phyloP scores from a whole-genome alignment of 1,140 invertebrate genomes.

The Solen grandis region DNA sequence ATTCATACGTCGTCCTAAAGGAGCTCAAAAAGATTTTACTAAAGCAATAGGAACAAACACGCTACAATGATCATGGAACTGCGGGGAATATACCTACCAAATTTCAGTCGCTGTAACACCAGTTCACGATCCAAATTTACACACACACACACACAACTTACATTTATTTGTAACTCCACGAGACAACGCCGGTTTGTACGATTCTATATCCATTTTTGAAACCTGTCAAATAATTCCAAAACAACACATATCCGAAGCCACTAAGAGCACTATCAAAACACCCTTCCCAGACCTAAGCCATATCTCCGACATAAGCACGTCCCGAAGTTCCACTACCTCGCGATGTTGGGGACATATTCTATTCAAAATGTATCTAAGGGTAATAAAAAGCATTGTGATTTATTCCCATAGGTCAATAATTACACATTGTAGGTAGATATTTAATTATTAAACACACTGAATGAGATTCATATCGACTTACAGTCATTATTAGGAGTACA shows the following conservation, averaged over 20 bases:
- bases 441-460: too few species aligned
- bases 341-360: not conserved
- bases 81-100: not conserved
- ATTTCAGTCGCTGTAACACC: not conserved
- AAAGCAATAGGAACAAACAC: not conserved
- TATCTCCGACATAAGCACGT: not conserved
- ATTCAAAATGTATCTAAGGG: not conserved
- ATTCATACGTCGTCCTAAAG: slow-evolving; percentile 8
- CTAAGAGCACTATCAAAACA: not conserved
- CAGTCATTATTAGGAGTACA: too few species aligned
- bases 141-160: slow-evolving; percentile 23
- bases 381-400: not conserved
- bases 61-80: not conserved
- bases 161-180: slow-evolving; percentile 33
- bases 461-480: too few species aligned
- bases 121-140: too few species aligned
- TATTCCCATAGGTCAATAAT: too few species aligned
- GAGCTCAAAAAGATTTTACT: not conserved
- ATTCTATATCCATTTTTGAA: slow-evolving; percentile 3
- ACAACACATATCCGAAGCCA: slow-evolving; percentile 1
- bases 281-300: not conserved
- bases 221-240: not conserved
- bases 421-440: too few species aligned
- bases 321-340: not conserved
- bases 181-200: slow-evolving; percentile 1